Evolutionary conservation across 2,797 vertebrate genomes (phyloP).

Genomic region (Apodemus agrarius): DNA sequence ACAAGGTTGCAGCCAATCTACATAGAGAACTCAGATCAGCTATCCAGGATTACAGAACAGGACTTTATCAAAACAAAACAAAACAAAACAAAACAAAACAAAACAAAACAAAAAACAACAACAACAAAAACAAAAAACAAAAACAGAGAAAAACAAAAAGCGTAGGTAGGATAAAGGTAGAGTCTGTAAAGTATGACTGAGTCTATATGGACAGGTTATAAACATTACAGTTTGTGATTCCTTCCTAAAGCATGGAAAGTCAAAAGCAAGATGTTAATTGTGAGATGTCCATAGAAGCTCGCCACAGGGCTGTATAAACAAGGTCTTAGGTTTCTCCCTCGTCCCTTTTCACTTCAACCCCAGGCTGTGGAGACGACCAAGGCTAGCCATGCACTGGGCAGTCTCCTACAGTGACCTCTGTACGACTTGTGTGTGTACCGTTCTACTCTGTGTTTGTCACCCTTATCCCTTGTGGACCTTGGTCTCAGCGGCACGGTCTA

Average conservation of each 20-base stretch:
- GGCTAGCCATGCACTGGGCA: neutral
- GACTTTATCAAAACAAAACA: too few species aligned
- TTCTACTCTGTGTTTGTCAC: neutral
- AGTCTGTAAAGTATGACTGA: neutral
- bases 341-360: neutral
- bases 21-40: neutral
- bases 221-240: neutral
- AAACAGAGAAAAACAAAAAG: neutral
- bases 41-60: neutral
- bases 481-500: neutral
- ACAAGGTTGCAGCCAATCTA: neutral
- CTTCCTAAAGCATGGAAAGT: neutral
- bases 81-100: too few species aligned
- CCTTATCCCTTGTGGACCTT: neutral
- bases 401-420: neutral
- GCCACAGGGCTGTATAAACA: neutral
- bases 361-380: neutral
- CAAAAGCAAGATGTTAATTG: neutral
- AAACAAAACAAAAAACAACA: too few species aligned
- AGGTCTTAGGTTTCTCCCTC: neutral
- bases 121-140: too few species aligned
- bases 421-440: neutral
- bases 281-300: neutral
- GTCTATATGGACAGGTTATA: neutral
- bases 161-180: neutral